phyloP scores from a whole-genome alignment of 2,888 invertebrate genomes.

The Noctua janthina region DNA sequence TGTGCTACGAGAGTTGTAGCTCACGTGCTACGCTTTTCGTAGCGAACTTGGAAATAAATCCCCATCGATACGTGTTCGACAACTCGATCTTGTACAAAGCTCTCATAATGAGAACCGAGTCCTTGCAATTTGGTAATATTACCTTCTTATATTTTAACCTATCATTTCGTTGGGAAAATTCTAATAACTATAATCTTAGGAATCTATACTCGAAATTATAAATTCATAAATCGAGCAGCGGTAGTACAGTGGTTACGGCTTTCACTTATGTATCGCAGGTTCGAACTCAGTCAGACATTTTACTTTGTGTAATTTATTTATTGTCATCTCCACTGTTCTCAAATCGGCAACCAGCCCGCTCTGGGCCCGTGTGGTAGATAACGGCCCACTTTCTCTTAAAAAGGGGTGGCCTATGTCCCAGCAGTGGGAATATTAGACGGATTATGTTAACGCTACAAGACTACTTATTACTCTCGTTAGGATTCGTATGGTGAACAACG shows the following conservation, averaged over 20 bases:
- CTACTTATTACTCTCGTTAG: neutral
- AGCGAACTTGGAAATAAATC: constrained; percentile 13
- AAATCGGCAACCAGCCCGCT: neutral
- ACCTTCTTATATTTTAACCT: neutral
- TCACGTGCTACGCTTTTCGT: constrained; percentile 25
- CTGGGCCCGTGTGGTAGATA: neutral
- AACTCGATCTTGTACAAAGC: constrained; percentile 27
- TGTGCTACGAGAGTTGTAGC: constrained; percentile 15
- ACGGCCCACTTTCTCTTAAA: neutral
- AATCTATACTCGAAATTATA: neutral
- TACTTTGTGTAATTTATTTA: neutral
- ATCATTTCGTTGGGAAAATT: neutral
- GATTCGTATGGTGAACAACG: neutral
- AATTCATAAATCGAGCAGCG: neutral
- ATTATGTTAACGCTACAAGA: neutral
- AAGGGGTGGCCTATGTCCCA: neutral
- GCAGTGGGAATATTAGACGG: neutral
- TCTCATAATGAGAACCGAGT: constrained; percentile 18
- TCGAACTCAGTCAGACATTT: neutral
- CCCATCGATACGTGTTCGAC: constrained; percentile 11
- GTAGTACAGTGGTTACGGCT: neutral
- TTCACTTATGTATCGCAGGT: neutral
- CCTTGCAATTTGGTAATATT: constrained; percentile 6
- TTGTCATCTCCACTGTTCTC: neutral
- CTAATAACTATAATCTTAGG: neutral